Conservation (phyloP, 2,888 invertebrate species). For the Cetonia aurata region DNA sequence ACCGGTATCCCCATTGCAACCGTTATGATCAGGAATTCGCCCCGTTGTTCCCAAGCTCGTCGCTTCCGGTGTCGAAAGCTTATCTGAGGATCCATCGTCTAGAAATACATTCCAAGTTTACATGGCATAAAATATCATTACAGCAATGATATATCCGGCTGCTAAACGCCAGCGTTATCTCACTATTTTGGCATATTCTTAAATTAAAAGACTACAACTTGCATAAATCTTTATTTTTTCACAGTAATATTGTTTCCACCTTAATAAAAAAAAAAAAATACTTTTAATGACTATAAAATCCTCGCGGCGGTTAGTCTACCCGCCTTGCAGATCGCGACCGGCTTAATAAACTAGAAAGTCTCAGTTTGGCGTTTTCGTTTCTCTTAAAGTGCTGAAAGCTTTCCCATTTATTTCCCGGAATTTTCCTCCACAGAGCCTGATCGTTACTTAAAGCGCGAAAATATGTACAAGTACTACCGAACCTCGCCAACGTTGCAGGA, state of each 20-base stretch:
- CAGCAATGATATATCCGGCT: no score
- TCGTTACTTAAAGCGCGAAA: constrained; percentile 54
- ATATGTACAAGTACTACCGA: constrained; percentile 55
- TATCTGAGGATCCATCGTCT: constrained; percentile 55
- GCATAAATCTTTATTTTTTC: no score
- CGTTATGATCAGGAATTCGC: constrained; percentile 59
- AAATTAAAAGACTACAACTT: no score
- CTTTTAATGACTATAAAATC: not conserved
- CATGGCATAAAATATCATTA: not conserved
- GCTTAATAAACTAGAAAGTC: constrained; percentile 1
- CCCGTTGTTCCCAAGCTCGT: constrained; percentile 63
- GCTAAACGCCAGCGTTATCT: not conserved
- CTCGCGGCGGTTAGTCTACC: constrained; percentile 9
- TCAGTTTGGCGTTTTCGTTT: constrained; percentile 18
- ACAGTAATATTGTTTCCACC: no score
- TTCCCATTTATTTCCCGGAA: constrained; percentile 32
- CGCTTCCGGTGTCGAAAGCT: constrained; percentile 57
- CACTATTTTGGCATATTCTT: constrained; percentile 26
- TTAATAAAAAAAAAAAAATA: no score
- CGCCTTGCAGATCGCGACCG: constrained; percentile 1
- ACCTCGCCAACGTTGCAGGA: constrained; percentile 49
- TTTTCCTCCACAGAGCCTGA: constrained; percentile 50
- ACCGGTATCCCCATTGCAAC: constrained; percentile 65
- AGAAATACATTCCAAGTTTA: constrained; percentile 45
- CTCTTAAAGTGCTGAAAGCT: constrained; percentile 37